These are phyloP conservation scores for Bombus balteatus DNA, from an alignment of 1,140 invertebrate genomes.

Conservation along the genomic window DNA sequence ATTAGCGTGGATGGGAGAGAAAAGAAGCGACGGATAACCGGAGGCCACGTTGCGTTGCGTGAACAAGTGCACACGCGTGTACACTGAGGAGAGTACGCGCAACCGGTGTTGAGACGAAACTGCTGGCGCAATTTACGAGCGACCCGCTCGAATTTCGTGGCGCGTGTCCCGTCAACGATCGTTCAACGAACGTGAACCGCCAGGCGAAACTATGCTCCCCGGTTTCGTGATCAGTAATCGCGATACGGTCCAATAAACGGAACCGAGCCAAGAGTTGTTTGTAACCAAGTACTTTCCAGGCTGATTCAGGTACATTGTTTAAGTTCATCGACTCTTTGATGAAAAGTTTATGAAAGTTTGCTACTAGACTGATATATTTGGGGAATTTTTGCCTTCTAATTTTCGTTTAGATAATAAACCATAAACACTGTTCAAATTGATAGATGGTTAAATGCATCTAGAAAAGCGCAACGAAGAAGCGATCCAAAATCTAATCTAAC, in stretches of 20 bases:
- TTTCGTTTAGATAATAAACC: no score
- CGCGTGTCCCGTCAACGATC: conserved; percentile 18
- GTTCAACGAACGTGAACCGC: conserved; percentile 6
- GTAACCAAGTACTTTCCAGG: background rate
- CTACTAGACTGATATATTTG: no score
- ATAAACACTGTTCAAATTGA: no score
- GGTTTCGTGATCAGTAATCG: background rate
- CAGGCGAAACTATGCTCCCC: background rate
- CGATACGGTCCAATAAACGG: background rate
- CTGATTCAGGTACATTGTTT: no score
- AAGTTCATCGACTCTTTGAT: no score
- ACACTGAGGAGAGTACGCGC: background rate
- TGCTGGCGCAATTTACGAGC: conserved; percentile 1
- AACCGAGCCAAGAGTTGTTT: background rate
- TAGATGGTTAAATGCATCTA: no score
- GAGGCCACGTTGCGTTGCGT: conserved; percentile 24
- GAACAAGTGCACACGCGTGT: background rate
- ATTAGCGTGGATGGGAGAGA: conserved; percentile 30
- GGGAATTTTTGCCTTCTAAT: no score
- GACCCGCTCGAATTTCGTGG: conserved; percentile 18
- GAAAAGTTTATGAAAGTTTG: no score
- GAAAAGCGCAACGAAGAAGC: no score
- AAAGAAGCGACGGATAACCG: conserved; percentile 30
- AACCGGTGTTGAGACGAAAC: background rate
- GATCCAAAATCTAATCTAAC: no score